Percentiles rank a stretch among this genome's conserved stretches.
phyloP scores from a whole-genome alignment of 2,113 vertebrate species.

The Gobiocypris rarus region DNA sequence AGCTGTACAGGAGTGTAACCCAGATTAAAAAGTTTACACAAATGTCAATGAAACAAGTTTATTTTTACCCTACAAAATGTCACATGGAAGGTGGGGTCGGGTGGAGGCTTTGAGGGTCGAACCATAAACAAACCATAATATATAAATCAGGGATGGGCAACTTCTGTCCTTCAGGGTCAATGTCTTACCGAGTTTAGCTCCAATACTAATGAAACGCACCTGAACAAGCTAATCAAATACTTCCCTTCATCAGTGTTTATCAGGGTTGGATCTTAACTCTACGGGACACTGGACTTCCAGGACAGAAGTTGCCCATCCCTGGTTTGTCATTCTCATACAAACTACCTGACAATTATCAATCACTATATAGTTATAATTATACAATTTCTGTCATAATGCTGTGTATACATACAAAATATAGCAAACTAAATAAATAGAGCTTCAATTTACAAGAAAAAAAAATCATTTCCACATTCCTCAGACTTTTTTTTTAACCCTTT shows the following conservation, averaged over 20 bases:
- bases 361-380: conserved; percentile 74
- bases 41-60: conserved; percentile 71
- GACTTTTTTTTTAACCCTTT: conserved; percentile 58
- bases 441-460: conserved; percentile 84
- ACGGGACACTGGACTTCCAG: too few species aligned
- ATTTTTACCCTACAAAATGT: conserved; percentile 79
- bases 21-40: background rate
- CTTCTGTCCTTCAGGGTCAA: too few species aligned
- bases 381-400: conserved; percentile 77
- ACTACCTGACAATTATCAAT: conserved; percentile 72
- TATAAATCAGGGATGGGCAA: conserved; percentile 43
- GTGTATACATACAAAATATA: conserved; percentile 87
- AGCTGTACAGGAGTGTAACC: background rate
- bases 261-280: too few species aligned
- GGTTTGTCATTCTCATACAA: conserved; percentile 67
- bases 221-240: too few species aligned
- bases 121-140: conserved; percentile 23
- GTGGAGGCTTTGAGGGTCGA: background rate
- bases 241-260: too few species aligned
- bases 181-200: too few species aligned
- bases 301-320: too few species aligned
- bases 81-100: conserved; percentile 62
- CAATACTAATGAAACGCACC: too few species aligned
- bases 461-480: conserved; percentile 77
- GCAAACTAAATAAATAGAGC: conserved; percentile 92